Percentiles rank a stretch among this genome's conserved stretches.
Evolutionary conservation across 1,140 invertebrate species (phyloP).

Genomic region (Cepaea nemoralis): DNA sequence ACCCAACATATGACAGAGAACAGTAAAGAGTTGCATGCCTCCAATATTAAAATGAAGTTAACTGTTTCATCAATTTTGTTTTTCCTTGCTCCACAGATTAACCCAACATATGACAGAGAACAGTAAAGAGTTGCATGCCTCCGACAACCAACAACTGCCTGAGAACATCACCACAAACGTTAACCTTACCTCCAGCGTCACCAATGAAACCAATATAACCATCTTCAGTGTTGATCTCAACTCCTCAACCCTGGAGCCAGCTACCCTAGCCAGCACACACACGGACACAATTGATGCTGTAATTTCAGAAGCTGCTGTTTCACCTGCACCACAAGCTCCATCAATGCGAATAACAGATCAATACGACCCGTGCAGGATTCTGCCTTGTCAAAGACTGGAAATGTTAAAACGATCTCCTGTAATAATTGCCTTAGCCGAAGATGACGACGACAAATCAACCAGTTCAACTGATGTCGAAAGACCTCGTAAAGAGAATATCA

Average conservation of each 20-base stretch:
- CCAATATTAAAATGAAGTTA: no score
- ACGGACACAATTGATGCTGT: not conserved
- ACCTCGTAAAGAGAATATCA: not conserved
- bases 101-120: constrained; percentile 39
- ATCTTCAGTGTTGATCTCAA: not conserved
- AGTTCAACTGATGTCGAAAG: constrained; percentile 26
- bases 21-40: no score
- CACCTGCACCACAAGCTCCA: not conserved
- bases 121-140: constrained; percentile 37
- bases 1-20: no score
- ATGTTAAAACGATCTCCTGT: constrained; percentile 38
- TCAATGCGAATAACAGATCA: not conserved
- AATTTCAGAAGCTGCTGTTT: not conserved
- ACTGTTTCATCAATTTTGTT: not conserved
- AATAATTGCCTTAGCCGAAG: constrained; percentile 36
- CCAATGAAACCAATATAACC: not conserved
- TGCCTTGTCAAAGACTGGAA: constrained; percentile 29
- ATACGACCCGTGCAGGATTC: not conserved
- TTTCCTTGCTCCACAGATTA: constrained; percentile 21
- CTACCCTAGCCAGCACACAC: not conserved
- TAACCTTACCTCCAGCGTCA: not conserved
- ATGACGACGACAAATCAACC: constrained; percentile 41
- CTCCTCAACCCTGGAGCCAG: not conserved
- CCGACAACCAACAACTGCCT: constrained; percentile 6
- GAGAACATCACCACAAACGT: not conserved